Evolutionary conservation across 2,888 invertebrate genomes (phyloP), one percentile per base, ranked within the genome.

Genomic region (Stictocephala bisonia): DNA sequence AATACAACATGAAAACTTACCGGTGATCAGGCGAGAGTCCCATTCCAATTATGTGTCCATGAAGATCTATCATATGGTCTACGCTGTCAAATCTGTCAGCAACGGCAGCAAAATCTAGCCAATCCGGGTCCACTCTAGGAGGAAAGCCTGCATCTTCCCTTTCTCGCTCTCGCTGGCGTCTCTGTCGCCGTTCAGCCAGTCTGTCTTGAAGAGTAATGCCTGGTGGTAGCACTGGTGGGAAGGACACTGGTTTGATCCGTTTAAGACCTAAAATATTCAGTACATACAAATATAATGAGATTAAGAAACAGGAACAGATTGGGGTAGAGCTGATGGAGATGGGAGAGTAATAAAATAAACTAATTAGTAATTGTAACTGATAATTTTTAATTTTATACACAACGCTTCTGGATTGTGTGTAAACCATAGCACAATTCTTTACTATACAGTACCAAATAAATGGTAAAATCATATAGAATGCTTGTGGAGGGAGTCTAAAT

Each of bases 11-110:
- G 7, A 35, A 58, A 41, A 70, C 77, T 77, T 81, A 88, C 89
- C 90, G 87, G 80, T 94, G 92, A 85, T 94, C 93, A 0, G 94
- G 94, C 75, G 93, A 93, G 13, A 95, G 84, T 1, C 91, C 90
- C 93, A 95, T 93, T 79, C 95, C 95, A 79, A 94, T 93, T 73
- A 95, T 94, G 81, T 94, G 93, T 0, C 94, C 94, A 81, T 93
- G 91, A 67, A 95, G 86, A 84, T 95, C 94, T 75, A 95, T 92
- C 6, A 93, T 83, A 83, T 93, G 91, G 84, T 95, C 94, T 15
- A 93, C 88, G 81, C 88, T 87, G 82, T 94, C 92, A 78, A 91
- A 91, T 79, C 88, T 88, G 80, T 91, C 88, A 6, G 89, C 88
- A 2, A 92, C 90, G 1, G 89, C 85, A 74, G 90, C 88, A 79